These are phyloP conservation scores for Amblyteles armatorius DNA, from an alignment of 2,888 invertebrate species.

Conservation along the genomic window DNA sequence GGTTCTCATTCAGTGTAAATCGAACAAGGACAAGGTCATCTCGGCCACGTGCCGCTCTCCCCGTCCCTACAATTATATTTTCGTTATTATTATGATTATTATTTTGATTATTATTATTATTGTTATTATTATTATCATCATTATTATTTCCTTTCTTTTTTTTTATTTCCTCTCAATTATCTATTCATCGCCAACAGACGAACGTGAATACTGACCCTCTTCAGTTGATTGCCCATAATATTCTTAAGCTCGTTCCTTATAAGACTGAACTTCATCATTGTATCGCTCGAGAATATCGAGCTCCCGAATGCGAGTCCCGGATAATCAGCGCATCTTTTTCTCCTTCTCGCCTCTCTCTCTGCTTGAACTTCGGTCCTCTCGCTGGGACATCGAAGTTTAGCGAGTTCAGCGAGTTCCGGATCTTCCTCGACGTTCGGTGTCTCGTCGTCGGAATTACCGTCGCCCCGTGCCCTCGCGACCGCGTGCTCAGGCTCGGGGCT, in stretches of 20 bases:
- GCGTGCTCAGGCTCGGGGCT: conserved; percentile 82
- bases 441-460: conserved; percentile 82
- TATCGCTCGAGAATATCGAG: conserved; percentile 97
- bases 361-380: conserved; percentile 95
- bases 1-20: neutral
- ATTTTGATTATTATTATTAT: neutral
- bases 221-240: conserved; percentile 97
- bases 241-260: conserved; percentile 99
- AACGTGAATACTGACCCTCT: conserved; percentile 92
- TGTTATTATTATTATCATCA: neutral
- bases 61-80: conserved; percentile 4
- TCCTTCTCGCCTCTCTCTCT: conserved; percentile 91
- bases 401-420: conserved; percentile 92
- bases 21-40: conserved; percentile 53
- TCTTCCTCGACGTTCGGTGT: conserved; percentile 87
- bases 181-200: conserved; percentile 36
- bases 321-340: conserved; percentile 95
- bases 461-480: conserved; percentile 83
- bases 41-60: conserved; percentile 45
- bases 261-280: conserved; percentile 98
- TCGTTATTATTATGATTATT: neutral
- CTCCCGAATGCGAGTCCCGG: conserved; percentile 96
- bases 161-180: neutral
- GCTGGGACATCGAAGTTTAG: conserved; percentile 94
- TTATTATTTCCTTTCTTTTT: neutral